These are phyloP conservation scores for Procapra przewalskii DNA, from an alignment of 2,113 vertebrate species.

Conservation along the genomic window DNA sequence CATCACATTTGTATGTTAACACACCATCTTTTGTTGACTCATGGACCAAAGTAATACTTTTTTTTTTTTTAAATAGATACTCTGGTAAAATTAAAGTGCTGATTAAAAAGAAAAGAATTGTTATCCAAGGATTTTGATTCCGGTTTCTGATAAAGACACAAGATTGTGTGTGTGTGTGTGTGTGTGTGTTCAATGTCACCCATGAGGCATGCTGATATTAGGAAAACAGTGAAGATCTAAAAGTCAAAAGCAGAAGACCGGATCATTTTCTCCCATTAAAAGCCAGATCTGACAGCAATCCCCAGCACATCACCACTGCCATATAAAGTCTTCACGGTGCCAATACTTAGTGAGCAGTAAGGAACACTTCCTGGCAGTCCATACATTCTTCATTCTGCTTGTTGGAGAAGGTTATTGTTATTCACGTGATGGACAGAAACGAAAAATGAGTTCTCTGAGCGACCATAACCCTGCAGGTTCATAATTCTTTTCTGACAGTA, in stretches of 20 bases:
- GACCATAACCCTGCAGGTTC: constrained; percentile 69
- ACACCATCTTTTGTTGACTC: constrained; percentile 21
- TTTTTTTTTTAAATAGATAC: not conserved
- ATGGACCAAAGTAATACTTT: not conserved
- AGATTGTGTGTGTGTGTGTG: not conserved
- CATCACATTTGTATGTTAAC: not conserved
- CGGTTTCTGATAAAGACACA: not conserved
- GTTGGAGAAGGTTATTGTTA: constrained; percentile 64
- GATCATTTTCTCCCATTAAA: not conserved
- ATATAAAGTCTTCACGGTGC: not conserved
- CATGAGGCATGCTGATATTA: not conserved
- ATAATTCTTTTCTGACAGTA: constrained; percentile 69
- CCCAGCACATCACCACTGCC: not conserved
- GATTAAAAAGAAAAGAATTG: not conserved
- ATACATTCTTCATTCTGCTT: constrained; percentile 6
- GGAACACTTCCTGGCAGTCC: not conserved
- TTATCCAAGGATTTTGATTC: not conserved
- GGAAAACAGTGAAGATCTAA: not conserved
- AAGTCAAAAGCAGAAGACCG: not conserved
- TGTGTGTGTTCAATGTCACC: not conserved
- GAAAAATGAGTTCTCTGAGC: constrained; percentile 70
- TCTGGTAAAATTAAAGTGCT: not conserved
- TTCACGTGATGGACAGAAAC: constrained; percentile 63
- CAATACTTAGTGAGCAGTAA: constrained; percentile 53
- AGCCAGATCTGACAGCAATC: constrained; percentile 18